Conservation (phyloP, 2,888 invertebrate genomes). For the Sarcophaga variegata region DNA sequence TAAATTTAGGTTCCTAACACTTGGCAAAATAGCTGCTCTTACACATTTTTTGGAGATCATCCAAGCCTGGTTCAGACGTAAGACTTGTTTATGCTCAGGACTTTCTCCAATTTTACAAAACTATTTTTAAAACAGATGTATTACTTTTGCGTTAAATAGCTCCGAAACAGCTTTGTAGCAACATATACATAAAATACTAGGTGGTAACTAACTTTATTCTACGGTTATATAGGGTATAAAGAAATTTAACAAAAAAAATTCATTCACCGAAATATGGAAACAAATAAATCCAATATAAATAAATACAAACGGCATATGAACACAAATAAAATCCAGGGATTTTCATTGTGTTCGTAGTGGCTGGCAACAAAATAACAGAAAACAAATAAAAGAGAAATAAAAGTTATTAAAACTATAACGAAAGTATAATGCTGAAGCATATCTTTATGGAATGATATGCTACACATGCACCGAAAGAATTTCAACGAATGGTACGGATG, state of each 20-base stretch:
- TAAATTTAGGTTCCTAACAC: no score
- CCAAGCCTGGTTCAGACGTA: no score
- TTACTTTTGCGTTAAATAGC: no score
- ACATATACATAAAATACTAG: no score
- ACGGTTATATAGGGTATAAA: no score
- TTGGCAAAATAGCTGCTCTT: no score
- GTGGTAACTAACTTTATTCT: no score
- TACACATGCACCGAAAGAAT: not conserved
- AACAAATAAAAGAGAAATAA: constrained; percentile 27
- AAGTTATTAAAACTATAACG: constrained; percentile 12
- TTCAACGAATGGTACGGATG: not conserved
- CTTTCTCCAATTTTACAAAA: no score
- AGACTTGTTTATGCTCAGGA: no score
- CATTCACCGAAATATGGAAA: constrained; percentile 58
- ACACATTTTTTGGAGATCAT: no score
- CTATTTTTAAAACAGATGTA: no score
- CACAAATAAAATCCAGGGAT: constrained; percentile 53
- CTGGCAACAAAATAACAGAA: constrained; percentile 27
- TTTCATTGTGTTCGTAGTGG: constrained; percentile 23
- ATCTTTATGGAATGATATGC: constrained; percentile 20
- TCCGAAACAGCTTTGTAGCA: no score
- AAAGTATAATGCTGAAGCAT: constrained; percentile 5
- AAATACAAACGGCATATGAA: constrained; percentile 62
- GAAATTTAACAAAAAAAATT: constrained; percentile 15
- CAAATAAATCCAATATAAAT: constrained; percentile 65